Conservation (phyloP, 2,113 vertebrate species). For the Hyperopisus bebe region DNA sequence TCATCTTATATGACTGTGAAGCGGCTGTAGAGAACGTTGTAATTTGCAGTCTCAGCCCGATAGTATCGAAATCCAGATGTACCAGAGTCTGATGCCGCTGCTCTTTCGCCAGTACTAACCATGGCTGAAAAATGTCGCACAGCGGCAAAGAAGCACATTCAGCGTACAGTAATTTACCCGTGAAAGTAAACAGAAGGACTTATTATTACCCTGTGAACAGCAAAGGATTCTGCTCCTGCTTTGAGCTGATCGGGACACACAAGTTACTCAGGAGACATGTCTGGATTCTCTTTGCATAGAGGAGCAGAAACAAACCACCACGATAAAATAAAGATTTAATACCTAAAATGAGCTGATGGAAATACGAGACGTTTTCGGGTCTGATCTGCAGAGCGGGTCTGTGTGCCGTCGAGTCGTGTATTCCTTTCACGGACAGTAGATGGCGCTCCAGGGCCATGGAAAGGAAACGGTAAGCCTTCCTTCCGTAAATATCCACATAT, state of each 20-base stretch:
- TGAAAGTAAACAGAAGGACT: neutral
- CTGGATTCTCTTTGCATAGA: neutral
- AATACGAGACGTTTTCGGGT: neutral
- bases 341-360: neutral
- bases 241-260: neutral
- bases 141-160: neutral
- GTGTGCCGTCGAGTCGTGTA: neutral
- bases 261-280: neutral
- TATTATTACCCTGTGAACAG: neutral
- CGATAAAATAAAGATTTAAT: neutral
- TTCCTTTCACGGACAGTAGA: constrained; percentile 17
- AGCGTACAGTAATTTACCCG: neutral
- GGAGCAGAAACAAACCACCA: neutral
- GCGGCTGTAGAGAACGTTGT: neutral
- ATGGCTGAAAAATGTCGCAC: neutral
- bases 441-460: constrained; percentile 24
- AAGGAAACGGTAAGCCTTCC: neutral
- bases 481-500: neutral
- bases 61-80: neutral
- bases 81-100: neutral
- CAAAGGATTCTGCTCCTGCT: neutral
- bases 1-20: neutral
- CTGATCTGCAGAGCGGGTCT: neutral
- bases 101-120: neutral
- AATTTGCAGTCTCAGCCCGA: neutral